Evolutionary conservation across 2,888 invertebrate genomes (phyloP).

Genomic region (Archips xylosteana): DNA sequence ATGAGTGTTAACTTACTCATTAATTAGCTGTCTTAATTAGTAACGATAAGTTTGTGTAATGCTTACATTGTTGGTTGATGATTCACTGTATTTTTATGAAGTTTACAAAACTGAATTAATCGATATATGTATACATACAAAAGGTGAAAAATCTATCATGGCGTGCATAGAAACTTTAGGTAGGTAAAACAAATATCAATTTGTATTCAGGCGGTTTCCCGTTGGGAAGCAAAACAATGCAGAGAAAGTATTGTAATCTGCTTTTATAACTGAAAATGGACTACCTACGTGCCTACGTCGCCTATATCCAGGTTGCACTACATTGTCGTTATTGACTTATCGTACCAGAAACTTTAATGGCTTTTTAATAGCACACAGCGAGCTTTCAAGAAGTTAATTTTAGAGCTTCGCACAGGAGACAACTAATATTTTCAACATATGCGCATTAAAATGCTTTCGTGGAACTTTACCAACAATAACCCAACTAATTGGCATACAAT

Average conservation of each 20-base stretch:
- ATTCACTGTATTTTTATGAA: constrained; percentile 21
- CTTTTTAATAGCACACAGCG: constrained; percentile 67
- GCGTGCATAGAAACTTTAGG: constrained; percentile 16
- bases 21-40: constrained; percentile 36
- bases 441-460: constrained; percentile 36
- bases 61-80: constrained; percentile 27
- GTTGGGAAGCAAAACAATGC: constrained; percentile 46
- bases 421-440: constrained; percentile 40
- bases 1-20: constrained; percentile 30
- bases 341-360: constrained; percentile 58
- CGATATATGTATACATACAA: not conserved
- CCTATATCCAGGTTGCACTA: constrained; percentile 44
- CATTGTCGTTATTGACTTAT: constrained; percentile 49
- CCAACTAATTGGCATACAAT: constrained; percentile 51
- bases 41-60: constrained; percentile 27
- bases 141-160: not conserved
- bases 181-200: constrained; percentile 43
- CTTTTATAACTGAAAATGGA: constrained; percentile 54
- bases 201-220: constrained; percentile 49
- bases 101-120: not conserved
- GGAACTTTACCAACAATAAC: constrained; percentile 34
- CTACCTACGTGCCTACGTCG: constrained; percentile 37
- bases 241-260: constrained; percentile 50
- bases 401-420: constrained; percentile 49
- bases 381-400: constrained; percentile 57